A percentile compares a stretch with the other conserved stretches of the same genome.
Conservation (phyloP, 2,113 vertebrate genomes). For the Phainopepla nitens region DNA sequence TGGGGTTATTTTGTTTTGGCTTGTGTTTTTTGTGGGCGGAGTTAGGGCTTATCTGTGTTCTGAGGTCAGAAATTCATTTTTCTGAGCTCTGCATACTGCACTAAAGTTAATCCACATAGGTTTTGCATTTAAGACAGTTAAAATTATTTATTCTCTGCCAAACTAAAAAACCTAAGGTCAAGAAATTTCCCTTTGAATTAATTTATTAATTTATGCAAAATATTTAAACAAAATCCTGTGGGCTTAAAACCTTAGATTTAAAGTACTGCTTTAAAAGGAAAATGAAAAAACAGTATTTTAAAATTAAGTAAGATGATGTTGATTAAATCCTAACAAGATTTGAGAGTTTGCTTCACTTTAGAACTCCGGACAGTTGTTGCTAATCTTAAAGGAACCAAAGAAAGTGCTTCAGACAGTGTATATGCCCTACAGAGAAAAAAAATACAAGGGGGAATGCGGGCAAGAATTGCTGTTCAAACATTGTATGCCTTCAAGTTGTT, state of each 20-base stretch:
- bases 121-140: not conserved
- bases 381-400: not conserved
- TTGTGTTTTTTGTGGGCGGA: rapidly evolving
- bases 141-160: not conserved
- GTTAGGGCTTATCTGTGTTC: rapidly evolving
- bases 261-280: not conserved
- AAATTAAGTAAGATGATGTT: not conserved
- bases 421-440: not conserved
- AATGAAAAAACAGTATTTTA: not conserved
- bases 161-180: not conserved
- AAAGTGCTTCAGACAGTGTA: not conserved
- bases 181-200: not conserved
- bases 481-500: not conserved
- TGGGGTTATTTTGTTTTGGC: not conserved
- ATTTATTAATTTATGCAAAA: not conserved
- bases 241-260: not conserved
- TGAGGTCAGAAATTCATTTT: not conserved
- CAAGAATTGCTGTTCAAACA: not conserved
- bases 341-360: not conserved
- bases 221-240: not conserved
- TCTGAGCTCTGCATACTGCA: not conserved
- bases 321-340: not conserved
- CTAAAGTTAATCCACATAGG: not conserved
- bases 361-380: not conserved
- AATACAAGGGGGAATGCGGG: not conserved